Base-by-base conservation (phyloP, 2,113 vertebrate genomes). In the Bambusicola thoracicus region DNA sequence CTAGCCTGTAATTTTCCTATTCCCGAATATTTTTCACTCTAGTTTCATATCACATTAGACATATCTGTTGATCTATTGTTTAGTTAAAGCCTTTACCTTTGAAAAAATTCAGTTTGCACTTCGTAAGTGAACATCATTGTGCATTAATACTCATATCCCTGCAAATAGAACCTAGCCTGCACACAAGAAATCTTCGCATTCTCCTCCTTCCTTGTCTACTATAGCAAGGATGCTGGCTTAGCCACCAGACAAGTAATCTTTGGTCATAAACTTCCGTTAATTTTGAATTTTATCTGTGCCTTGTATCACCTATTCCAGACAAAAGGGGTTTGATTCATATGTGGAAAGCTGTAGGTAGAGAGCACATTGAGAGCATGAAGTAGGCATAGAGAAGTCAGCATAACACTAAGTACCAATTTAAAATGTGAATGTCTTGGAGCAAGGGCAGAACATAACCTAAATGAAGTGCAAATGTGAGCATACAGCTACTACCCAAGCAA, bases 1-100 rank as follows among this genome's bases (percentile, higher is more conserved):
- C 81, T 66, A 34, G 24, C 87, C 90, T 65, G 22, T 79, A 94
- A 92, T 44, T 15, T 79, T 85, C 32, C 44, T 77, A 2, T 87
- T 16, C 72, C 76, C 92, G 87, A 70, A 92, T 89, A 92, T 48
- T 80, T 85, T 68, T 66, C 62, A 56, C 43, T 76, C 81, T 85
- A 89, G 40, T 44, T 48, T 90, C 17, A 4, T 91, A 70, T 78
- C 81, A 82, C 44, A 34, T 93, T 83, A 66, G 66, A 58, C 22
- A 32, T 86, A 55, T 48, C 34, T 94, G 25, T 51, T 79, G 72
- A 85, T 89, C 63, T 87, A 58, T 34, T 41, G 76, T 68, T 94
- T 81, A 55, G 76, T 92, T 73, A 21, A 44, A 2, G 10, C 2
- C 3, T 46, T 51, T 62, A 58, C 80, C 48, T 10, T 14, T 27